A percentile compares a stretch with the other conserved stretches of the same genome.
phyloP scores from a whole-genome alignment of 2,113 vertebrate genomes.

The Indicator indicator region DNA sequence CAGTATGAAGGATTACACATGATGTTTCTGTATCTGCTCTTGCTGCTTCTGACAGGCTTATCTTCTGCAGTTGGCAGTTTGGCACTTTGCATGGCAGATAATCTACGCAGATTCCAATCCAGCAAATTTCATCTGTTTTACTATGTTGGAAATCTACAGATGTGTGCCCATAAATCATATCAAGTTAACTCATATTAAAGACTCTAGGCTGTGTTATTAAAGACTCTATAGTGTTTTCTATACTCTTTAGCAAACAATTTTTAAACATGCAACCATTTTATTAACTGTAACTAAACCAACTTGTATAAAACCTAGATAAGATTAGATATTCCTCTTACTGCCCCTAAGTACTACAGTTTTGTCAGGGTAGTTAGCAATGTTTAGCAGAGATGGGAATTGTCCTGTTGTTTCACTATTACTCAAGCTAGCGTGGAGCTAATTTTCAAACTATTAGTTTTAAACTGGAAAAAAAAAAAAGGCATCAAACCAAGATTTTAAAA shows the following conservation, averaged over 20 bases:
- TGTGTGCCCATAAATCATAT: not conserved
- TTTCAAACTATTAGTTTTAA: not conserved
- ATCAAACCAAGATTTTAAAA: not conserved
- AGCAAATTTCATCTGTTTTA: conserved; percentile 13
- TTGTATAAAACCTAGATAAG: not conserved
- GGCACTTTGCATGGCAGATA: conserved; percentile 23
- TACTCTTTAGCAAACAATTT: not conserved
- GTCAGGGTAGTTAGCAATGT: not conserved
- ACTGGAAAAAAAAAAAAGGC: not conserved
- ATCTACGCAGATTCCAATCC: conserved; percentile 17
- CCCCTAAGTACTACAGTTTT: not conserved
- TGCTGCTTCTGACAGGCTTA: conserved; percentile 1
- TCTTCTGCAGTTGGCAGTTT: not conserved
- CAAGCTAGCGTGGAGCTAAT: not conserved
- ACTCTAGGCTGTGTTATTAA: not conserved
- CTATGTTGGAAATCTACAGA: not conserved
- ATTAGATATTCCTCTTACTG: accelerated
- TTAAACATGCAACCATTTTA: not conserved
- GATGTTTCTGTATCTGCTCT: not conserved
- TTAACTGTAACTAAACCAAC: not conserved
- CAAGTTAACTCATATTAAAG: not conserved
- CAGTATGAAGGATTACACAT: not conserved
- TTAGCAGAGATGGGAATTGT: not conserved
- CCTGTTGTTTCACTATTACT: not conserved
- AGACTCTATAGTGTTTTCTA: not conserved